Evolutionary conservation across 2,113 vertebrate genomes (phyloP), one percentile per base, ranked within the genome.

Genomic region (Podarcis raffonei): DNA sequence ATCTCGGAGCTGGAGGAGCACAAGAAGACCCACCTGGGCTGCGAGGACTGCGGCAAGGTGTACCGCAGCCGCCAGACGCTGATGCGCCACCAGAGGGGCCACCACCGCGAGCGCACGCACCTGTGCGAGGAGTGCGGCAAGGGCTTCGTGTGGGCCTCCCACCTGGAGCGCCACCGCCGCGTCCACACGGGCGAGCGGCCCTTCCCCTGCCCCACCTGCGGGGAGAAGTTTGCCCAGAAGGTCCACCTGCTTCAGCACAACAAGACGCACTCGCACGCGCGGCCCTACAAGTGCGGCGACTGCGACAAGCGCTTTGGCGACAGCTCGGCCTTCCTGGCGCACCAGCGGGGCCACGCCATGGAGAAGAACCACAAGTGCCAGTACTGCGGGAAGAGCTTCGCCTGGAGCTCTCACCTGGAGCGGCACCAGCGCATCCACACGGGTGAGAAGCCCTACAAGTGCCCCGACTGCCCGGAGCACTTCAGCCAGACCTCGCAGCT

Each of bases 121-220:
- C 87, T 93, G 72, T 97, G 97, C 3, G 15, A 79, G 5, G 96
- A 96, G 20, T 97, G 97, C 0, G 96, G 96, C 23, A 97, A 97
- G 79, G 91, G 95, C 5, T 97, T 97, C 0, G 93, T 92, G 1
- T 96, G 96, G 94, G 96, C 96, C 0, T 96, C 96, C 1, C 96
- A 97, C 87, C 35, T 97, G 91, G 96, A 96, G 6, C 94, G 96
- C 59, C 91, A 94, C 87, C 94, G 96, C 83, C 59, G 97, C 0
- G 89, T 96, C 48, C 96, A 97, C 53, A 97, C 96, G 0, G 96
- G 82, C 6, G 96, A 89, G 92, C 89, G 25, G 32, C 96, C 78
- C 1, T 75, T 66, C 92, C 96, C 96, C 91, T 97, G 97, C 89
- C 92, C 95, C 0, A 96, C 96, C 20, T 95, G 95, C 0, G 92